Evolutionary conservation across 2,797 vertebrate genomes (phyloP).

Genomic region (Squalus acanthias): DNA sequence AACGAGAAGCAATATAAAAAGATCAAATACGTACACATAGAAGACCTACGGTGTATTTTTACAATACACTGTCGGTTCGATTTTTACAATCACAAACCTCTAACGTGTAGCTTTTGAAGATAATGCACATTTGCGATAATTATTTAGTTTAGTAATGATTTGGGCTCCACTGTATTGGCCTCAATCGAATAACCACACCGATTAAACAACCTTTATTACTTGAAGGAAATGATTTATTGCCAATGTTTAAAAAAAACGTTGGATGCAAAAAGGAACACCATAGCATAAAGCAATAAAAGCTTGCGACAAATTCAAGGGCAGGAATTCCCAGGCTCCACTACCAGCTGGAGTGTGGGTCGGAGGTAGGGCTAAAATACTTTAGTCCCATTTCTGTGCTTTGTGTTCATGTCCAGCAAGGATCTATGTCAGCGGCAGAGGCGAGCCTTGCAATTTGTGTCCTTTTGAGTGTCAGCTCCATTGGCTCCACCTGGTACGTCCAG

Average conservation of each 20-base stretch:
- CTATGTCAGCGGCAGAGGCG: background rate
- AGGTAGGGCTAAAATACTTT: background rate
- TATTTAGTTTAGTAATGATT: background rate
- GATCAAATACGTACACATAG: background rate
- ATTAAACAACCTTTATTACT: too few relatives aligned
- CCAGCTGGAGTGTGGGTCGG: background rate
- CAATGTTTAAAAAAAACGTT: background rate
- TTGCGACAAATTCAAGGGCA: background rate
- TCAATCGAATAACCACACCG: background rate
- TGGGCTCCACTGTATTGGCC: background rate
- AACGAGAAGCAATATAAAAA: background rate
- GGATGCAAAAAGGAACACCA: background rate
- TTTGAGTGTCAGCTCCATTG: background rate
- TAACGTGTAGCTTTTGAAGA: background rate
- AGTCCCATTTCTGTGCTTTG: background rate
- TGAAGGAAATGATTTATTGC: background rate
- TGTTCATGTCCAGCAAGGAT: background rate
- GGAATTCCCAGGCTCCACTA: background rate
- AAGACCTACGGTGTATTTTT: background rate
- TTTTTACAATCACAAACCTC: background rate
- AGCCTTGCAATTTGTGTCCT: background rate
- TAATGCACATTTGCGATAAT: background rate
- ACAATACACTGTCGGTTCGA: background rate
- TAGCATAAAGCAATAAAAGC: too few relatives aligned
- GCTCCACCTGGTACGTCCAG: background rate